phyloP scores from a whole-genome alignment of 2,888 invertebrate species.

The Thymelicus acteon region DNA sequence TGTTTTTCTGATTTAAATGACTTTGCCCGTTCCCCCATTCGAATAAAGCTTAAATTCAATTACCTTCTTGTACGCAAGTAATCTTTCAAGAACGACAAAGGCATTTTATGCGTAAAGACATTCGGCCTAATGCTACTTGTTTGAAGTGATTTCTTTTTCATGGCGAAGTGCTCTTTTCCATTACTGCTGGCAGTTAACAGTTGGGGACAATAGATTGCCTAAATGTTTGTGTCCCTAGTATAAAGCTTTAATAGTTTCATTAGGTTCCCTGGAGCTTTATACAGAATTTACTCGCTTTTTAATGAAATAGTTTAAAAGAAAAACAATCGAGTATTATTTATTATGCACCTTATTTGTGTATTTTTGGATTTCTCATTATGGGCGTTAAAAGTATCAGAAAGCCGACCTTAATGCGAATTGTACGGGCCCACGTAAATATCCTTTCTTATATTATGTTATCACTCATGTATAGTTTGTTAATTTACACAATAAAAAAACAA shows the following conservation, averaged over 20 bases:
- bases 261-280: not conserved
- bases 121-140: constrained; percentile 41
- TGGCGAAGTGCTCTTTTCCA: constrained; percentile 34
- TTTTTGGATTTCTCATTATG: no score
- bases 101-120: constrained; percentile 40
- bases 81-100: constrained; percentile 34
- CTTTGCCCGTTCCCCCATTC: not conserved
- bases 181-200: constrained; percentile 36
- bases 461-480: no score
- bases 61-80: constrained; percentile 12
- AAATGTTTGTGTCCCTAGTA: constrained; percentile 10
- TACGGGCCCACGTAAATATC: no score
- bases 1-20: not conserved
- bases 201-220: constrained; percentile 33
- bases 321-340: no score
- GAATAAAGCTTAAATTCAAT: constrained; percentile 15
- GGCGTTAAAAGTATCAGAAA: no score
- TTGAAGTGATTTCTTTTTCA: constrained; percentile 40
- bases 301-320: not conserved
- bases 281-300: not conserved
- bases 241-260: not conserved
- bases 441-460: no score
- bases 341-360: no score
- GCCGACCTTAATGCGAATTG: no score
- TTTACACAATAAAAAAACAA: no score